Base-by-base conservation (phyloP, 2,888 invertebrate species). In the Ypsolopha sequella region DNA sequence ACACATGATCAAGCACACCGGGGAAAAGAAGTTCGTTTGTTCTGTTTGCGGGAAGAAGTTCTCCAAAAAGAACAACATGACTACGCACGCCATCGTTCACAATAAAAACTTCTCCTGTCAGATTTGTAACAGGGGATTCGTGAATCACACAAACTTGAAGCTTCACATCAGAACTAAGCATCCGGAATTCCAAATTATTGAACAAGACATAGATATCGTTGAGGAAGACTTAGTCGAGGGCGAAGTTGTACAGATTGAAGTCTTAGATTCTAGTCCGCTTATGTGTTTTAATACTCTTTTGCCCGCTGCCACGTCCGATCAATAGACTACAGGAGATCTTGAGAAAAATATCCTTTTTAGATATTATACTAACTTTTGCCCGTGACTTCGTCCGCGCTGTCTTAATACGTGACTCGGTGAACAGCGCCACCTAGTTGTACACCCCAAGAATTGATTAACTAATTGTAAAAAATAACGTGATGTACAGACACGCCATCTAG, bases 1-100 rank as follows among this genome's bases (percentile, higher is more conserved):
- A 0, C 89, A 89, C 58, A 86, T 87, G 76, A 69, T 80, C 6
- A 86, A 82, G 47, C 90, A 90, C 56, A 86, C 84, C 39, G 88
- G 88, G 0, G 88, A 89, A 10, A 88, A 86, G 48, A 84, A 84
- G 13, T 89, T 88, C 53, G 76, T 89, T 0, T 91, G 91, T 56
- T 78, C 88, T 0, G 75, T 88, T 0, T 91, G 91, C 56, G 88
- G 89, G 0, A 89, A 88, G 59, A 89, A 88, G 59, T 88, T 90
- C 58, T 80, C 89, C 0, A 89, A 89, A 44, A 88, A 89, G 56
- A 89, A 89, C 54, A 89, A 90, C 56, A 64, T 91, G 54, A 89
- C 88, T 44, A 80, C 87, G 0, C 91, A 92, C 60, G 68, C 81
- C 0, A 74, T 87, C 1, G 76, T 89, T n/a, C 91, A 91, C 62